Conservation (phyloP, 2,113 vertebrate genomes). For the Dromiciops gliroides region DNA sequence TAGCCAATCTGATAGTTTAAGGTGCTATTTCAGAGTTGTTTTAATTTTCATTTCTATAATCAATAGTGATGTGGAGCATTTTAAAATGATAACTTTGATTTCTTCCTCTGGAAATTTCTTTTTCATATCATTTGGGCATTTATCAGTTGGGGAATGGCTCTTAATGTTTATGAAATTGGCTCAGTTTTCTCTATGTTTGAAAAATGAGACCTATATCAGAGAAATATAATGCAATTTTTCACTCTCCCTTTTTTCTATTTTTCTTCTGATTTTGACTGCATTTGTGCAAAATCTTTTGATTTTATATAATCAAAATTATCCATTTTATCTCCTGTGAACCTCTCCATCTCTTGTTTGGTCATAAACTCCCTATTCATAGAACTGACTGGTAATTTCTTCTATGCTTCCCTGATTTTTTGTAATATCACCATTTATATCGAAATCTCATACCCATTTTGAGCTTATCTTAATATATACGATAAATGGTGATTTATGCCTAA, state of each 20-base stretch:
- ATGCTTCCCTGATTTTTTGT: too few species aligned
- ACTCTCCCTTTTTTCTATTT: background rate
- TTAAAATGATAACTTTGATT: background rate
- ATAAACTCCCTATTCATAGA: background rate
- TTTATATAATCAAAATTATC: background rate
- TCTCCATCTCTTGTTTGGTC: background rate
- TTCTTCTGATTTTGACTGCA: background rate
- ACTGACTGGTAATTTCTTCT: too few species aligned
- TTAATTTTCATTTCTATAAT: background rate
- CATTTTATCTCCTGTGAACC: background rate
- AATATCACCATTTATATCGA: too few species aligned
- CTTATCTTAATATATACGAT: too few species aligned
- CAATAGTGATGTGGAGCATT: background rate
- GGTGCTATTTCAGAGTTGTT: background rate
- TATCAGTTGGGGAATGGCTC: background rate
- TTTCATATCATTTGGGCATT: background rate
- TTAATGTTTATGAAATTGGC: background rate
- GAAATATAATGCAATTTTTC: background rate
- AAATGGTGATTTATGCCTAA: background rate
- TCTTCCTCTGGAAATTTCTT: background rate
- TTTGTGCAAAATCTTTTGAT: background rate
- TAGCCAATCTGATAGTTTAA: background rate
- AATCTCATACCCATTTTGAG: too few species aligned
- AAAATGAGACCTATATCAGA: background rate
- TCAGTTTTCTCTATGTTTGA: background rate